A percentile compares a stretch with the other conserved stretches of the same genome.
phyloP scores from a whole-genome alignment of 2,113 vertebrate genomes.

The Marmota flaviventris region DNA sequence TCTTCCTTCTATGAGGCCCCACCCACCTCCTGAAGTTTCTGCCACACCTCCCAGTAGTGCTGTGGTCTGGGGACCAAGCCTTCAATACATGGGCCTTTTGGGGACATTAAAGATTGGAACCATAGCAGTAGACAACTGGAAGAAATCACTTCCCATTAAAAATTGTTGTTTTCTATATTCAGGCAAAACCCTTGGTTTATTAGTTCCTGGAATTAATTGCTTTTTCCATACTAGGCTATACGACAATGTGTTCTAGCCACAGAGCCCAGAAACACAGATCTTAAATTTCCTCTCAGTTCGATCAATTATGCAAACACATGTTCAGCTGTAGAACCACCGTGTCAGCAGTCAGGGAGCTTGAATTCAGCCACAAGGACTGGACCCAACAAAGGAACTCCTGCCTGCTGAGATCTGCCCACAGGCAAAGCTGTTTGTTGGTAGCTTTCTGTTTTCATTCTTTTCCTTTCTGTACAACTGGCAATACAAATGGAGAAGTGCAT shows the following conservation, averaged over 20 bases:
- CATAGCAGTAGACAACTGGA: background rate
- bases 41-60: background rate
- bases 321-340: background rate
- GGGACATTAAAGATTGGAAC: background rate
- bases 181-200: background rate
- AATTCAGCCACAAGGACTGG: background rate
- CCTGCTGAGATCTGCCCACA: background rate
- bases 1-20: background rate
- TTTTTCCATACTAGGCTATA: background rate
- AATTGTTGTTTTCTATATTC: background rate
- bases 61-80: background rate
- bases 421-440: conserved; percentile 18
- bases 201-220: background rate
- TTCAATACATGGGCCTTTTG: background rate
- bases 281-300: background rate
- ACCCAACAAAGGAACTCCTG: background rate
- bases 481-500: conserved; percentile 16
- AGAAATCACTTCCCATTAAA: background rate
- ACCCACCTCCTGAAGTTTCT: background rate
- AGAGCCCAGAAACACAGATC: conserved; percentile 19
- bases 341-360: conserved; percentile 54
- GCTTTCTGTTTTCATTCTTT: conserved; percentile 36
- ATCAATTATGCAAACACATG: conserved; percentile 28
- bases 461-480: background rate
- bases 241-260: background rate